These are phyloP conservation scores for Melanchra persicariae DNA, from an alignment of 2,888 invertebrate species.

Conservation along the genomic window DNA sequence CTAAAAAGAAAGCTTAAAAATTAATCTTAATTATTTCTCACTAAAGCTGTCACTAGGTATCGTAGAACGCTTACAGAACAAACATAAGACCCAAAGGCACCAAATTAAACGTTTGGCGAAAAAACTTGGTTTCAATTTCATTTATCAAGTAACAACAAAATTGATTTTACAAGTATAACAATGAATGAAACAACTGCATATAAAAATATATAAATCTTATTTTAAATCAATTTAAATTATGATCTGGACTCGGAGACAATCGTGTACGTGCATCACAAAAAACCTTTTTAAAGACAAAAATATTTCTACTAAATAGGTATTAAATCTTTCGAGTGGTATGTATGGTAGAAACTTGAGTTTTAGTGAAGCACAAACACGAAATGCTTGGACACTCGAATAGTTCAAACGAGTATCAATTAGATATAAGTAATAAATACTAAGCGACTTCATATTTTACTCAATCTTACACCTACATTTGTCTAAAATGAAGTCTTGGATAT, in stretches of 20 bases:
- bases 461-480: constrained; percentile 58
- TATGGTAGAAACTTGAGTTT: constrained; percentile 38
- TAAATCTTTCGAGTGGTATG: constrained; percentile 21
- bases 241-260: constrained; percentile 46
- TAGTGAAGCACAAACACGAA: constrained; percentile 49
- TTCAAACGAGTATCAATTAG: constrained; percentile 54
- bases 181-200: constrained; percentile 87
- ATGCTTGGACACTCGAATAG: constrained; percentile 44
- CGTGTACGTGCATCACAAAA: constrained; percentile 50
- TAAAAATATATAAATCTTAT: constrained; percentile 90
- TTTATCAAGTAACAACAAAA: constrained; percentile 82
- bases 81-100: constrained; percentile 70
- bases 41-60: constrained; percentile 81
- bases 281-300: constrained; percentile 6
- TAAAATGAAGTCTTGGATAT: constrained; percentile 59
- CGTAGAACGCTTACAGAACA: constrained; percentile 62
- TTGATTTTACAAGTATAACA: constrained; percentile 85
- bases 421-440: constrained; percentile 40
- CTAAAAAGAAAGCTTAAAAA: constrained; percentile 82
- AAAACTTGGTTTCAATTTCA: constrained; percentile 67
- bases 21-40: constrained; percentile 81
- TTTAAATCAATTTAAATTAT: constrained; percentile 83
- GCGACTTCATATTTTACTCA: constrained; percentile 57
- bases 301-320: constrained; percentile 47
- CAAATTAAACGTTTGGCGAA: constrained; percentile 65